These are phyloP conservation scores for Dorcus hopei DNA, from an alignment of 2,888 invertebrate species.

Conservation along the genomic window DNA sequence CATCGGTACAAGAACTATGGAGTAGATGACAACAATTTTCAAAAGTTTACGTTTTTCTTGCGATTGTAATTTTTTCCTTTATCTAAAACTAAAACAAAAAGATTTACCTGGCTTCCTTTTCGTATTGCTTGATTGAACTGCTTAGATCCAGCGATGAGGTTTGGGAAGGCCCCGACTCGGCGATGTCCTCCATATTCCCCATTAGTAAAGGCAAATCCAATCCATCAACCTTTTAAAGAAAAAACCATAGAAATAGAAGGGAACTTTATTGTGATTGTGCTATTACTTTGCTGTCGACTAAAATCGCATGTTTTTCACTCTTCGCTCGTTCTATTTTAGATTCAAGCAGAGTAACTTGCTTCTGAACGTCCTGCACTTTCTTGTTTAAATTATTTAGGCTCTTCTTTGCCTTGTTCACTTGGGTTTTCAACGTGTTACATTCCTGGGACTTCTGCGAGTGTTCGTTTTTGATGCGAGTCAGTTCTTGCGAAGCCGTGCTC, in stretches of 20 bases:
- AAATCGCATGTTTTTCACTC: constrained; percentile 86
- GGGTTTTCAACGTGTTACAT: constrained; percentile 82
- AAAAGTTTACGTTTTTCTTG: no score
- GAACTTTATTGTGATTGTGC: not conserved
- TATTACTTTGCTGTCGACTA: constrained; percentile 88
- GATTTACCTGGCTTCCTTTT: constrained; percentile 61
- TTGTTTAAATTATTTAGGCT: constrained; percentile 83
- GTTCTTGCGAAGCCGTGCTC: constrained; percentile 80
- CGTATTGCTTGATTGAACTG: constrained; percentile 63
- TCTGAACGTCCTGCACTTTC: constrained; percentile 83
- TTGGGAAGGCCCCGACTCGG: constrained; percentile 57
- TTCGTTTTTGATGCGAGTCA: constrained; percentile 78
- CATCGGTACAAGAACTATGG: no score
- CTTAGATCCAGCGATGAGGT: constrained; percentile 50
- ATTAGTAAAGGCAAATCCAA: constrained; percentile 84
- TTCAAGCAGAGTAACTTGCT: constrained; percentile 78
- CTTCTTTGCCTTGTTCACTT: constrained; percentile 77
- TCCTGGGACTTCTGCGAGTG: constrained; percentile 73
- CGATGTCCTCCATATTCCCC: constrained; percentile 91
- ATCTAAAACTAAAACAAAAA: no score
- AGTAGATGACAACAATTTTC: no score
- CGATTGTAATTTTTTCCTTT: no score
- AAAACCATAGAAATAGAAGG: not conserved
- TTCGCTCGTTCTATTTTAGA: constrained; percentile 85
- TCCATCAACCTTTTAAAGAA: constrained; percentile 78